Evolutionary conservation across 2,113 vertebrate species (phyloP).

Genomic region (Hippoglossus stenolepis): DNA sequence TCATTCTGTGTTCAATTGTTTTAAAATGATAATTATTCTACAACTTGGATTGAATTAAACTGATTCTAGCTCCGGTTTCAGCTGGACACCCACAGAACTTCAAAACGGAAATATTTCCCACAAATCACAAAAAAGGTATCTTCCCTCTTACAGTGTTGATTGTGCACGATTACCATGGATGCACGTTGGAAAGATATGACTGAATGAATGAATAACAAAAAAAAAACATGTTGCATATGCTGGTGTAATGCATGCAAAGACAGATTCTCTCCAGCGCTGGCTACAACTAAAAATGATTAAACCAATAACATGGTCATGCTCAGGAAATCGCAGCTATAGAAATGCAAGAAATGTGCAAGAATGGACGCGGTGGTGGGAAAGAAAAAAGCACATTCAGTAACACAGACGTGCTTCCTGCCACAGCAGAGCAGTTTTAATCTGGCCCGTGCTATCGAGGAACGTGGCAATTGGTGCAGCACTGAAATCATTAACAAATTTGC

Average conservation of each 20-base stretch:
- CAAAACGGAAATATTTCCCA: conserved; percentile 88
- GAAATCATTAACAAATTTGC: conserved; percentile 62
- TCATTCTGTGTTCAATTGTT: conserved; percentile 46
- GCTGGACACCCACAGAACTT: conserved; percentile 89
- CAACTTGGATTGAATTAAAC: conserved; percentile 51
- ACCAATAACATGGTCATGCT: conserved; percentile 11
- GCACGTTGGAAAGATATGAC: conserved; percentile 45
- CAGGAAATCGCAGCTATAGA: not conserved
- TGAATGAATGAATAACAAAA: not conserved
- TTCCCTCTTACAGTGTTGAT: conserved; percentile 54
- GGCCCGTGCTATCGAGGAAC: conserved; percentile 7
- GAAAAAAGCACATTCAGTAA: conserved; percentile 15
- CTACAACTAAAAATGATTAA: conserved; percentile 9
- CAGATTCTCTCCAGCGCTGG: not conserved
- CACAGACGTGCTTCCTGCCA: conserved; percentile 40
- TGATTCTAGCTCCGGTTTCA: conserved; percentile 77
- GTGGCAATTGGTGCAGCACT: conserved; percentile 15
- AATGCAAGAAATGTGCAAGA: conserved; percentile 11
- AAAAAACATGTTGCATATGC: not conserved
- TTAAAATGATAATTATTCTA: conserved; percentile 20
- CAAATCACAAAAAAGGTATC: conserved; percentile 89
- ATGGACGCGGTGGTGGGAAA: conserved; percentile 2
- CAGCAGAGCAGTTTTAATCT: conserved; percentile 46
- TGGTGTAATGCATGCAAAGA: conserved; percentile 4
- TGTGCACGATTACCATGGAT: conserved; percentile 37